phyloP scores from a whole-genome alignment of 2,797 vertebrate genomes.

The Sorex maritimensis region DNA sequence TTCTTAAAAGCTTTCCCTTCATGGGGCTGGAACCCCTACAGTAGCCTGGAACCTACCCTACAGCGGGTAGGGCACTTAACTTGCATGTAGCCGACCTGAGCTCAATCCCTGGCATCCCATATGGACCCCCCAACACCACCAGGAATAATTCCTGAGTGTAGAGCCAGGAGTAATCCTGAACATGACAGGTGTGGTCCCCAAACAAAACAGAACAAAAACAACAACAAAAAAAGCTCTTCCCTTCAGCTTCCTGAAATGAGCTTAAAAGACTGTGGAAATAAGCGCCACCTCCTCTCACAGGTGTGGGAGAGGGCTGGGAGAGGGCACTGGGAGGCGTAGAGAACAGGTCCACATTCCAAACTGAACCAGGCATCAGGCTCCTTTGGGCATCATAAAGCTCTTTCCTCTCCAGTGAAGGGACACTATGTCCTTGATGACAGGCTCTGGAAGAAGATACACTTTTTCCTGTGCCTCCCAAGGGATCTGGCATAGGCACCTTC shows the following conservation, averaged over 20 bases:
- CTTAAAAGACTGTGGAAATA: slow-evolving; percentile 58
- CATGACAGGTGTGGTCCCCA: too few relatives aligned
- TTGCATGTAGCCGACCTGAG: too few relatives aligned
- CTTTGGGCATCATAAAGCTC: background rate
- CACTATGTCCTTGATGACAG: background rate
- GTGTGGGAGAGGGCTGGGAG: too few relatives aligned
- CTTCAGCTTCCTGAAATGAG: background rate
- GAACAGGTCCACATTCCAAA: background rate
- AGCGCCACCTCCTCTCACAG: background rate
- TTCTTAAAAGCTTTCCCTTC: background rate
- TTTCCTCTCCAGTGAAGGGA: background rate
- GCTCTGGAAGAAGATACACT: background rate
- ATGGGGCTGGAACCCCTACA: too few relatives aligned
- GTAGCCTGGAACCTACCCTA: too few relatives aligned
- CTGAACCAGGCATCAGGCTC: background rate
- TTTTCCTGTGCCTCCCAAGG: background rate
- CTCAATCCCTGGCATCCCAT: too few relatives aligned
- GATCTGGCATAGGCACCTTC: background rate
- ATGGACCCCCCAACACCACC: too few relatives aligned
- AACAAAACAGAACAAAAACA: too few relatives aligned
- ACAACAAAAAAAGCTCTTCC: background rate
- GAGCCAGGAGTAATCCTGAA: too few relatives aligned
- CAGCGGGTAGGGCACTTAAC: too few relatives aligned
- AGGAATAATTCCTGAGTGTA: too few relatives aligned
- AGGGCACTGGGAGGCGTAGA: background rate